These are phyloP conservation scores for Masnerella sp. DNA, from an alignment of 2,888 invertebrate species.

Conservation along the genomic window DNA sequence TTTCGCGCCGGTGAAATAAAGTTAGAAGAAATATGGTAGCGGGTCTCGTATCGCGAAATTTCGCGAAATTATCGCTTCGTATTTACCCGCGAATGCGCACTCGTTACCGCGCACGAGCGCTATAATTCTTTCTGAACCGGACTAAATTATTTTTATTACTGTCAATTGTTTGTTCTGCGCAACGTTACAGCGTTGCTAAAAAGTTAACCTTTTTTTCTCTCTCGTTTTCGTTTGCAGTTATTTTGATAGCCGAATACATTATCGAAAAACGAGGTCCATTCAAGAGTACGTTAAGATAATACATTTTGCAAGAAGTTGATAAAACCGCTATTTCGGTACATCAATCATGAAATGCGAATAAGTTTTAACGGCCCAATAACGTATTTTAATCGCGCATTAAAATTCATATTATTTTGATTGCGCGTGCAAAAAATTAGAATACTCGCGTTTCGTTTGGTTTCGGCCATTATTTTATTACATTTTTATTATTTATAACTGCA, in stretches of 20 bases:
- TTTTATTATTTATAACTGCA: conserved; percentile 20
- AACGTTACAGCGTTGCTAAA: conserved; percentile 8
- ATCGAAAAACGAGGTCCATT: conserved; percentile 18
- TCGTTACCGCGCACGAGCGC: conserved; percentile 20
- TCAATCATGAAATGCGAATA: conserved; percentile 1
- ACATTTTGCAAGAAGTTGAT: conserved; percentile 28
- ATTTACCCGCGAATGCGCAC: conserved; percentile 13
- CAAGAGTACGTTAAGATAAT: conserved; percentile 26
- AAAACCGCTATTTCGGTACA: conserved; percentile 28
- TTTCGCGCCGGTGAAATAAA: conserved; percentile 18
- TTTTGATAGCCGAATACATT: conserved; percentile 16
- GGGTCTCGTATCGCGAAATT: conserved; percentile 7
- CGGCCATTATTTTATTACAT: conserved; percentile 7
- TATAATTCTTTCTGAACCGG: conserved; percentile 23
- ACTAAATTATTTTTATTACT: conserved; percentile 31
- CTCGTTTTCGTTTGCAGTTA: background rate
- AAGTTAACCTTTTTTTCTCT: conserved; percentile 3
- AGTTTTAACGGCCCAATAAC: conserved; percentile 11
- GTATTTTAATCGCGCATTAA: conserved; percentile 35
- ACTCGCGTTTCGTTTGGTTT: background rate
- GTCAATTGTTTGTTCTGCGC: conserved; percentile 20
- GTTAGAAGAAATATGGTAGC: conserved; percentile 30
- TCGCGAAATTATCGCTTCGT: conserved; percentile 30
- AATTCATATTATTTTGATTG: conserved; percentile 27
- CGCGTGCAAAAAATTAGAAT: background rate